Percentiles rank a stretch among this genome's conserved stretches.
Conservation (phyloP, 2,797 vertebrate species). For the Limosa lapponica region DNA sequence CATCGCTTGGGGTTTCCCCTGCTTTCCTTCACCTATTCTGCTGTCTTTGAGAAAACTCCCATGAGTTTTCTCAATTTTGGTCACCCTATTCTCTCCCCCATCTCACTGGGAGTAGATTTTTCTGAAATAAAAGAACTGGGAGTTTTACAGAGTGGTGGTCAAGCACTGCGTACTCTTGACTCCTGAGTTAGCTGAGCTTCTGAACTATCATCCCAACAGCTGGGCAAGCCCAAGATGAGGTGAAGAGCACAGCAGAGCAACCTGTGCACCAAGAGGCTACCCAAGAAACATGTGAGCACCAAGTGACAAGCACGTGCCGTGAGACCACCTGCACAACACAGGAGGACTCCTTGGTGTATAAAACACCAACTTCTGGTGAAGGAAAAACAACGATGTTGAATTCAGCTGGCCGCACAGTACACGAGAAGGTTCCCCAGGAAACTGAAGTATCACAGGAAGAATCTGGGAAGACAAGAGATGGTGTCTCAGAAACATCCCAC, state of each 20-base stretch:
- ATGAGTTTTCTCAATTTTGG: background rate
- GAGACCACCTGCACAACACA: background rate
- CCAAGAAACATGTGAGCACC: background rate
- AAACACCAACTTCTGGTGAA: background rate
- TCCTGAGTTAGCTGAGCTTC: background rate
- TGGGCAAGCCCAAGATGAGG: background rate
- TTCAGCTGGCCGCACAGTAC: background rate
- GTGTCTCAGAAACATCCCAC: background rate
- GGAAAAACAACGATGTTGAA: rapidly evolving
- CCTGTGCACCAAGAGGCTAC: background rate
- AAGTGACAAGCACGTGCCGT: background rate
- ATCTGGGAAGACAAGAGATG: background rate
- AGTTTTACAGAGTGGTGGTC: background rate
- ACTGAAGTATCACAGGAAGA: background rate
- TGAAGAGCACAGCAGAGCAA: background rate
- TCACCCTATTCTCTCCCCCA: background rate
- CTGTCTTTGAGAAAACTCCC: too few relatives aligned
- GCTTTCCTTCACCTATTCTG: background rate
- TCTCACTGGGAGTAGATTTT: background rate
- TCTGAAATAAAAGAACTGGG: background rate
- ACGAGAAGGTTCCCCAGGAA: background rate
- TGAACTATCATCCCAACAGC: conserved; percentile 36
- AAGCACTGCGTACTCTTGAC: background rate
- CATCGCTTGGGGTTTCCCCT: background rate
- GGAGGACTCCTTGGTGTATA: background rate